Base-by-base conservation (phyloP, 2,113 vertebrate genomes). In the Neofelis nebulosa region DNA sequence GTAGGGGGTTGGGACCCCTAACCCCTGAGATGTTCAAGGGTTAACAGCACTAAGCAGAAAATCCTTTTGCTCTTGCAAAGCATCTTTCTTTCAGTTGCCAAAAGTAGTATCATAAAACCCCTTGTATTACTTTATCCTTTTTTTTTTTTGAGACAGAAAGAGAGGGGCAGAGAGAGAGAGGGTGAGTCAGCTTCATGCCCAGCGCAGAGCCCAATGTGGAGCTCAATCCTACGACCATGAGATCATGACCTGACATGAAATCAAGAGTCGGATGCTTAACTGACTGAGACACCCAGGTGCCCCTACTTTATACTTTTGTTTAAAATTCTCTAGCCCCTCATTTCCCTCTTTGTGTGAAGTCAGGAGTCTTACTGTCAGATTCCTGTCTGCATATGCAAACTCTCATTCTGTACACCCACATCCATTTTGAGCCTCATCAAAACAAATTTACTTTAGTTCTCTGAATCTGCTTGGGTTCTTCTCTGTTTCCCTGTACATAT, bases 51-150 rank as follows among this genome's bases (percentile, higher is more conserved):
- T 45, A 48, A 76, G 57, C 80, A 97, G 83, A 65, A 95, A 95
- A 92, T 92, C 14, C 21, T 97, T 97, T 85, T 94, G 89, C 50
- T 95, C 33, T 93, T 93, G 84, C 7, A 96, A 83, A 79, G n/a
- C 45, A 52, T 92, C n/a, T 81, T 93, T 93, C 63, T 94, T 93
- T 23, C 18, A 66, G 3, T 90, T 96, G 61, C 48, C 25, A 61
- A 76, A 41, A 41, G 33, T 57, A 38, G 45, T 89, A 45, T 85
- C 3, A 0, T 74, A 82, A 96, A 89, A 87, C 7, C 36, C 31
- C 29, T 81, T 38, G 52, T 80, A 27, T 92, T 68, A 27, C 23
- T 80, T 76, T 55, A 45, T 27, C 78, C 25, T 79, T 95, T 78
- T 86, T 61, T 57, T 61, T 61, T 61, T 61, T 61, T 61, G 57